Evolutionary conservation across 2,797 vertebrate species (phyloP).

Genomic region (Todus mexicanus): DNA sequence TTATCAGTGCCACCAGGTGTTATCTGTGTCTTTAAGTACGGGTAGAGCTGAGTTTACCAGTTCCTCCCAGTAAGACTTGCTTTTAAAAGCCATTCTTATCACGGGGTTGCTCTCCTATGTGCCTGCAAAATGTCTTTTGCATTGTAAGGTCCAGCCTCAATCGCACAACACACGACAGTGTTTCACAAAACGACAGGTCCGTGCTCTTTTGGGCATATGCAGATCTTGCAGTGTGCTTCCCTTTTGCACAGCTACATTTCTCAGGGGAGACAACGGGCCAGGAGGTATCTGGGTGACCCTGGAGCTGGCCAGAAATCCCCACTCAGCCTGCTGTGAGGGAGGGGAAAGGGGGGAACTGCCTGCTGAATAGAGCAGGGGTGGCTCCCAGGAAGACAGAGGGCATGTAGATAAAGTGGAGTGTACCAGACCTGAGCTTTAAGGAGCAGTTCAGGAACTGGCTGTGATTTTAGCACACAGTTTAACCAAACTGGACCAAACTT

Average conservation of each 20-base stretch:
- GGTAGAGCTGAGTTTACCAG: neutral
- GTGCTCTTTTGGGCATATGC: neutral
- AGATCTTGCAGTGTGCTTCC: neutral
- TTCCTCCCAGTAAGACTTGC: neutral
- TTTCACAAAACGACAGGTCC: neutral
- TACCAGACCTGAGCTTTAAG: neutral
- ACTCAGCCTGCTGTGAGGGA: neutral
- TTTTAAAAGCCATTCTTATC: neutral
- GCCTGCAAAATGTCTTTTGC: neutral
- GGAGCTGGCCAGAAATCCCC: neutral
- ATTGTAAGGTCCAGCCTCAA: neutral
- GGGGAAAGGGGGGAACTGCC: neutral
- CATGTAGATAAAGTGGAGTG: fast-evolving
- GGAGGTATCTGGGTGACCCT: neutral
- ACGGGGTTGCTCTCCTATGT: neutral
- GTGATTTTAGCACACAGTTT: neutral
- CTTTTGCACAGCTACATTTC: neutral
- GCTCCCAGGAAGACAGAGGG: neutral
- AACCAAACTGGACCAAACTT: neutral
- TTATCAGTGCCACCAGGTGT: neutral
- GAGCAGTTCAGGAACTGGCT: neutral
- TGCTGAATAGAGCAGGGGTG: neutral
- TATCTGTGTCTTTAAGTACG: neutral
- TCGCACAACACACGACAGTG: neutral
- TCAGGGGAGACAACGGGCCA: neutral